Conservation (phyloP, 2,888 invertebrate species). For the Amiota minor region DNA sequence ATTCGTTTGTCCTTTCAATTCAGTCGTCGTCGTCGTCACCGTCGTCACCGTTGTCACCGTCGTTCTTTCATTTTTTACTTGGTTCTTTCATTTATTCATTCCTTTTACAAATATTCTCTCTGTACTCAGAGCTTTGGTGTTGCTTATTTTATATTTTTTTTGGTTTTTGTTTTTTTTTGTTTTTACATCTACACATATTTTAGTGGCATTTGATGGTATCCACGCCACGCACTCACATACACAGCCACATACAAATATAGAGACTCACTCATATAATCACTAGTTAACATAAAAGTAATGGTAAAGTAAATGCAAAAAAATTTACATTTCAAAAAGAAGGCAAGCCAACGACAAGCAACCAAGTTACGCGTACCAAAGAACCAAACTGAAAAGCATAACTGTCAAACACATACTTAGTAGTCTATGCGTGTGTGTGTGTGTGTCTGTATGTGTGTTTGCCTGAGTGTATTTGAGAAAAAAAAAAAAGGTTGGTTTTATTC, state of each 20-base stretch:
- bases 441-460: too few species aligned
- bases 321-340: conserved; percentile 28
- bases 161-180: neutral
- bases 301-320: conserved; percentile 18
- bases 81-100: neutral
- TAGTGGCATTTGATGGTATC: neutral
- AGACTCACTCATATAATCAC: neutral
- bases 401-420: neutral
- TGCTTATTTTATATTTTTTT: conserved; percentile 3
- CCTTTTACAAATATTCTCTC: conserved; percentile 11
- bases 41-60: too few species aligned
- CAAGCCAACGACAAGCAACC: neutral
- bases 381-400: conserved; percentile 8
- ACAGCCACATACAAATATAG: neutral
- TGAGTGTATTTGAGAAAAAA: neutral
- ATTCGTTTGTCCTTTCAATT: too few species aligned
- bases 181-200: neutral
- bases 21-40: too few species aligned
- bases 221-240: too few species aligned
- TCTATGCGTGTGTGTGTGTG: too few species aligned
- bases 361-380: too few species aligned
- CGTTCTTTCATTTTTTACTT: too few species aligned
- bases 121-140: neutral
- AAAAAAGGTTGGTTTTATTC: neutral
- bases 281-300: conserved; percentile 5